Evolutionary conservation across 37 sponge, comb jelly and placozoan genomes (phyloP).

Genomic region (Chondrosia reniformis): DNA sequence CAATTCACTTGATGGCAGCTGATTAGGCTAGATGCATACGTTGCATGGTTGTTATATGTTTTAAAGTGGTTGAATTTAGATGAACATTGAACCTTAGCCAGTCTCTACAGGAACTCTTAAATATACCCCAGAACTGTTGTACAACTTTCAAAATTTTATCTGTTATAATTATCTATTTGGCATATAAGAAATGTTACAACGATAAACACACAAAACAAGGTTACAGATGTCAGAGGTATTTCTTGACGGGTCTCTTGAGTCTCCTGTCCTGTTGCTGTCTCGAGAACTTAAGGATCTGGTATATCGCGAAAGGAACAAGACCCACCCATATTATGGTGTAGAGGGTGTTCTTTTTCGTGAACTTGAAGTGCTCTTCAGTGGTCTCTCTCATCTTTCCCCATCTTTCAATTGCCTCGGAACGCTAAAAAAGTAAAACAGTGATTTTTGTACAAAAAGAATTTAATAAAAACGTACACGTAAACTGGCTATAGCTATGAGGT

Average conservation of each 20-base stretch:
- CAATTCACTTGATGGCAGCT: no score
- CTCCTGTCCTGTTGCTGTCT: constrained; percentile 24
- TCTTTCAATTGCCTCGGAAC: constrained; percentile 60
- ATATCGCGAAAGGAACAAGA: constrained; percentile 53
- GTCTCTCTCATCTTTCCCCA: constrained; percentile 77
- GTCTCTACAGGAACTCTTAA: no score
- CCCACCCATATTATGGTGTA: constrained; percentile 57
- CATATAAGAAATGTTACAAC: no score
- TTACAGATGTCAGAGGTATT: background rate
- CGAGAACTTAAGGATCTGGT: constrained; percentile 47
- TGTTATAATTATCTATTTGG: no score
- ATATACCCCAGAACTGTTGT: no score
- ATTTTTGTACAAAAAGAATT: background rate
- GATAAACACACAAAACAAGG: background rate
- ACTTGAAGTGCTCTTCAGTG: constrained; percentile 66
- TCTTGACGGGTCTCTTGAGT: constrained; percentile 1
- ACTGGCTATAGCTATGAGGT: background rate
- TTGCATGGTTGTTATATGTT: no score
- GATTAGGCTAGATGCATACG: no score
- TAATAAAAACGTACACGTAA: background rate
- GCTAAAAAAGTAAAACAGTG: constrained; percentile 23
- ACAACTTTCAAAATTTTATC: no score
- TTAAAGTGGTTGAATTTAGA: no score
- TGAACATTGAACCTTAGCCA: no score
- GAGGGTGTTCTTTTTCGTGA: constrained; percentile 50